Percentiles rank a stretch among this genome's conserved stretches.
phyloP scores from a whole-genome alignment of 2,797 vertebrate species.

The Strix occidentalis region DNA sequence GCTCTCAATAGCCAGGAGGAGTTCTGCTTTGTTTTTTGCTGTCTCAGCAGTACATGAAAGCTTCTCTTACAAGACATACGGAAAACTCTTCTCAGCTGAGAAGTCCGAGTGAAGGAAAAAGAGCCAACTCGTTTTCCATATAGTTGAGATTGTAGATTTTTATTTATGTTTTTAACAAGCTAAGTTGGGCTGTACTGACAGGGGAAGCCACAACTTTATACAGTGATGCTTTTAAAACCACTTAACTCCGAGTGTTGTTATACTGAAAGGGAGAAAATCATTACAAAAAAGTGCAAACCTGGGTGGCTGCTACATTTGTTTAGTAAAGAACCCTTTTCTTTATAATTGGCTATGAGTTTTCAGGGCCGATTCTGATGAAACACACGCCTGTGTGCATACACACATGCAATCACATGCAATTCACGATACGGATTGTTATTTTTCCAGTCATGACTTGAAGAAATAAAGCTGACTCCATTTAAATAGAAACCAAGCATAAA shows the following conservation, averaged over 20 bases:
- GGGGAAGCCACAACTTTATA: constrained; percentile 55
- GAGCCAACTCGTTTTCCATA: background rate
- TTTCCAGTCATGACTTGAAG: constrained; percentile 40
- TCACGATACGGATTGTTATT: constrained; percentile 30
- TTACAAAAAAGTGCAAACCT: constrained; percentile 18
- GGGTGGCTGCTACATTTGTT: constrained; percentile 49
- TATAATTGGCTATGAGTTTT: constrained; percentile 48
- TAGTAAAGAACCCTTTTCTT: constrained; percentile 37
- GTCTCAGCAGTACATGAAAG: constrained; percentile 24
- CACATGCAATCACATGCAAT: background rate
- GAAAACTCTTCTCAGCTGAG: constrained; percentile 19
- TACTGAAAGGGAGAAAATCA: constrained; percentile 56
- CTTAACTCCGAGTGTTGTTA: constrained; percentile 63
- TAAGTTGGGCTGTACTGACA: background rate
- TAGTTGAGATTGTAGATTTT: constrained; percentile 25
- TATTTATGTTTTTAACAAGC: constrained; percentile 50
- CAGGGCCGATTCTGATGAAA: constrained; percentile 45
- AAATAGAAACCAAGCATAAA: constrained; percentile 1
- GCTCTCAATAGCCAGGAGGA: background rate
- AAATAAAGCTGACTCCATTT: constrained; percentile 17
- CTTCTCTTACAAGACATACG: background rate
- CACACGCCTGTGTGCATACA: background rate
- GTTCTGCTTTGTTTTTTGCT: constrained; percentile 5
- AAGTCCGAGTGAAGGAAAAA: background rate
- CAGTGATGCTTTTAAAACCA: constrained; percentile 65